Conservation (phyloP, 2,888 invertebrate species). For the Copidosoma aretas region DNA sequence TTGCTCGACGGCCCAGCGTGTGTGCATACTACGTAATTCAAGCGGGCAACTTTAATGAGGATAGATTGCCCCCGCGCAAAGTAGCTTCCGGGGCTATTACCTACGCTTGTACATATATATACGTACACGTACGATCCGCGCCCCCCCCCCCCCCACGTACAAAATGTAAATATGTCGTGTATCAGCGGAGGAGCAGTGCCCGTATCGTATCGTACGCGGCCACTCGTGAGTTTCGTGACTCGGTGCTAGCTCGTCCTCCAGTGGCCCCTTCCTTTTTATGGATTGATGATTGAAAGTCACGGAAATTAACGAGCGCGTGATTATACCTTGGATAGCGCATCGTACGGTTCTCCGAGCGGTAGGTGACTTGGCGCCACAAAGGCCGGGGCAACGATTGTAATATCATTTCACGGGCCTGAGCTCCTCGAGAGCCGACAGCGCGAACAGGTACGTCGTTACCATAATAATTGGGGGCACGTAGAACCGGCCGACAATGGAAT, state of each 20-base stretch:
- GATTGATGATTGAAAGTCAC: too few relatives aligned
- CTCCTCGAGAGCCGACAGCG: background rate
- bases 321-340: background rate
- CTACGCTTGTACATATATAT: too few relatives aligned
- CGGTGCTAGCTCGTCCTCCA: too few relatives aligned
- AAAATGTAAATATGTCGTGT: too few relatives aligned
- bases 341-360: too few relatives aligned
- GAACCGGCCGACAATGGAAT: background rate
- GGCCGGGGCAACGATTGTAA: constrained; percentile 4
- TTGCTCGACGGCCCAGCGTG: too few relatives aligned
- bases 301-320: background rate
- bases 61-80: constrained; percentile 14
- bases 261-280: too few relatives aligned
- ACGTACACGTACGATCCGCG: too few relatives aligned
- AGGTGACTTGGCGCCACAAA: constrained; percentile 11
- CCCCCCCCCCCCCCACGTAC: too few relatives aligned
- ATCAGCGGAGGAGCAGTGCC: too few relatives aligned
- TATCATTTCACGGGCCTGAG: constrained; percentile 12
- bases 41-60: constrained; percentile 17
- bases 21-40: constrained; percentile 18
- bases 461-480: constrained; percentile 9
- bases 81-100: background rate
- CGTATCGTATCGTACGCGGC: too few relatives aligned
- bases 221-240: too few relatives aligned
- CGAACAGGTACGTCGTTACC: constrained; percentile 9